Conservation (phyloP, 2,797 vertebrate species). For the Adrianichthys oophorus region DNA sequence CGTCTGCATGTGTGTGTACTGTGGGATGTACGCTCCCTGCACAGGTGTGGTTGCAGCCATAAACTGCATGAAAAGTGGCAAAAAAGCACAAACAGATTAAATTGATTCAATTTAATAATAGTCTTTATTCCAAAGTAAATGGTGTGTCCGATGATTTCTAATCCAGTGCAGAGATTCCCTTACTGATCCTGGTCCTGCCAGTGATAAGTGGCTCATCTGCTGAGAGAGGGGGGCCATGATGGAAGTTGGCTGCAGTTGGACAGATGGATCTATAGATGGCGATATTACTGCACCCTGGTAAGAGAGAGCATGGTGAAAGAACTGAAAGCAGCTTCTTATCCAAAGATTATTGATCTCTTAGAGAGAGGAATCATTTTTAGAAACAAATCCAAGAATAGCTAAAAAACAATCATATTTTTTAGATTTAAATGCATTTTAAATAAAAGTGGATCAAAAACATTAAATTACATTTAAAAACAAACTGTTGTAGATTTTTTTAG, state of each 20-base stretch:
- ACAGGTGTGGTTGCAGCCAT: slow-evolving; percentile 93
- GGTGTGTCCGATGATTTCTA: slow-evolving; percentile 5
- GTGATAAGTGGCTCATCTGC: slow-evolving; percentile 96
- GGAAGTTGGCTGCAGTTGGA: slow-evolving; percentile 95
- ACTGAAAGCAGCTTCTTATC: no score
- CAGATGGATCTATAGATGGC: slow-evolving; percentile 96
- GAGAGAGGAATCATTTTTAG: neutral
- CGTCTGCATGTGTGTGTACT: slow-evolving; percentile 92
- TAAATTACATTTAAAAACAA: slow-evolving; percentile 5
- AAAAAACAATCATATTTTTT: neutral
- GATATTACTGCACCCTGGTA: slow-evolving; percentile 93
- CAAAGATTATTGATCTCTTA: no score
- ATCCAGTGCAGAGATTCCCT: slow-evolving; percentile 30
- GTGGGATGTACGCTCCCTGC: slow-evolving; percentile 94
- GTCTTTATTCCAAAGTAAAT: neutral
- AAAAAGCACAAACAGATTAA: neutral
- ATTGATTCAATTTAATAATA: neutral
- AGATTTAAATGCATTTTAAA: neutral
- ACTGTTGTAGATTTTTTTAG: no score
- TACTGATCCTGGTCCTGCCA: slow-evolving; percentile 94
- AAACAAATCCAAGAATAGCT: no score
- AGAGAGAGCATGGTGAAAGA: slow-evolving; percentile 18
- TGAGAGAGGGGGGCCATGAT: slow-evolving; percentile 93
- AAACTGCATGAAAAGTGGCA: slow-evolving; percentile 79
- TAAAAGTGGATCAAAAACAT: slow-evolving; percentile 5